Conservation (phyloP, 2,113 vertebrate species). For the Takifugu flavidus region DNA sequence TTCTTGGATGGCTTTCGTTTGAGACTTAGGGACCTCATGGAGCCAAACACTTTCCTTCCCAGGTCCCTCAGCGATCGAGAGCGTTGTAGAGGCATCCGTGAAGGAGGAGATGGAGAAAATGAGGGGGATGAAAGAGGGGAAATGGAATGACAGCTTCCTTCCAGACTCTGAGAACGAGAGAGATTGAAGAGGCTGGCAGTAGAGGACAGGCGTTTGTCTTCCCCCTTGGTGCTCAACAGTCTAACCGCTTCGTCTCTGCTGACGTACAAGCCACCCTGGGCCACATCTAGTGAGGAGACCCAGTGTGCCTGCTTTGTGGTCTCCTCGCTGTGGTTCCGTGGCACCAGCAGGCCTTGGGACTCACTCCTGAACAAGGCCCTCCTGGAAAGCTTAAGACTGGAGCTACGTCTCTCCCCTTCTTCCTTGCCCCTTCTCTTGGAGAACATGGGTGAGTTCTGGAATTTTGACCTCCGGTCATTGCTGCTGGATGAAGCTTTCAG, state of each 20-base stretch:
- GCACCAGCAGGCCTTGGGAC: slow-evolving; percentile 74
- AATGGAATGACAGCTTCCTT: slow-evolving; percentile 72
- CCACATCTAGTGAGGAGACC: slow-evolving; percentile 79
- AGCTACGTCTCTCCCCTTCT: slow-evolving; percentile 66
- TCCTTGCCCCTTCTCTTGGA: slow-evolving; percentile 62
- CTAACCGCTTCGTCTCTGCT: slow-evolving; percentile 52
- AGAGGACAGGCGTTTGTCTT: slow-evolving; percentile 73
- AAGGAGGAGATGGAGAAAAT: slow-evolving; percentile 73
- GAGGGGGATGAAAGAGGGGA: slow-evolving; percentile 78
- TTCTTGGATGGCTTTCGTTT: slow-evolving; percentile 74
- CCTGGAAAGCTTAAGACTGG: slow-evolving; percentile 69
- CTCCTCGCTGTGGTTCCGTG: slow-evolving; percentile 53
- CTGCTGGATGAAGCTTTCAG: slow-evolving; percentile 45
- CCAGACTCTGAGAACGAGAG: slow-evolving; percentile 76
- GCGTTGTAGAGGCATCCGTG: slow-evolving; percentile 66
- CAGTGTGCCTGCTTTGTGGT: slow-evolving; percentile 65
- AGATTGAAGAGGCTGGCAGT: slow-evolving; percentile 77
- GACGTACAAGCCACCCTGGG: slow-evolving; percentile 43
- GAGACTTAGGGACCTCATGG: slow-evolving; percentile 77
- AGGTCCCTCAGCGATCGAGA: slow-evolving; percentile 79
- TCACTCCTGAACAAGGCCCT: slow-evolving; percentile 74
- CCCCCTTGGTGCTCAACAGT: slow-evolving; percentile 56
- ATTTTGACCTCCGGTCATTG: slow-evolving; percentile 59
- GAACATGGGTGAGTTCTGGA: slow-evolving; percentile 58
- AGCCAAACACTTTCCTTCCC: slow-evolving; percentile 77